Base-by-base conservation (phyloP, 2,797 vertebrate genomes). In the Chlorospingus flavigularis region DNA sequence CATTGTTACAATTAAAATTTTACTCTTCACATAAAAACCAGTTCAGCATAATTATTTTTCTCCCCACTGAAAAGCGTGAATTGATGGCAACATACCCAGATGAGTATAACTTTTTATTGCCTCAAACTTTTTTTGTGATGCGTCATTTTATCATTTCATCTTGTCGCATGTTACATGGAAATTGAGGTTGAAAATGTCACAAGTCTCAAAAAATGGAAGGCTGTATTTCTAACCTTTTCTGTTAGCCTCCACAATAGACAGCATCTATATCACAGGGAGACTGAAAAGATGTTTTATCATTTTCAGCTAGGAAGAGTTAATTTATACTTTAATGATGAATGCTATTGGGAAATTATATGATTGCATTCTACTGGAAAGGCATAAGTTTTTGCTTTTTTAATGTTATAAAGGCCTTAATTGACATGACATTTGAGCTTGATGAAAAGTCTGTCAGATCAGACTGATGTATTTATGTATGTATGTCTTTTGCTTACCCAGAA, bases 141-240 rank as follows among this genome's bases (percentile, higher is more conserved):
- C 7, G 53, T 25, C 17, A 73, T 92, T 96, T 94, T 71, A 73
- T 81, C 21, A 35, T 91, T 96, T 95, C 39, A 71, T 83, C n/a
- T 62, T 83, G 37, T 50, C 55, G n/a, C 68, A 90, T 86, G 17
- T 87, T 92, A 90, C 20, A 31, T 50, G 45, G 47, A 92, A 96
- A 96, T 65, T 40, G 75, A 91, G 45, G 39, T 39, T 96, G 93
- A 93, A 94, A 95, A 94, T 53, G 17, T n/a, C 45, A 45, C 1
- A 5, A 93, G 13, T 70, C 63, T 94, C n/a, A 80, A 86, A 90
- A 95, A 86, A 45, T 24, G 18, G 28, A 66, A 88, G 63, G 5
- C 11, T 54, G 1, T 61, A 5, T 65, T 94, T 55, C 54, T 86
- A 90, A 24, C 19, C 48, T 77, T 58, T 88, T 48, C 23, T 61